Evolutionary conservation across 2,888 invertebrate genomes (phyloP), one percentile per base, ranked within the genome.

Genomic region (Agrotis segetum): DNA sequence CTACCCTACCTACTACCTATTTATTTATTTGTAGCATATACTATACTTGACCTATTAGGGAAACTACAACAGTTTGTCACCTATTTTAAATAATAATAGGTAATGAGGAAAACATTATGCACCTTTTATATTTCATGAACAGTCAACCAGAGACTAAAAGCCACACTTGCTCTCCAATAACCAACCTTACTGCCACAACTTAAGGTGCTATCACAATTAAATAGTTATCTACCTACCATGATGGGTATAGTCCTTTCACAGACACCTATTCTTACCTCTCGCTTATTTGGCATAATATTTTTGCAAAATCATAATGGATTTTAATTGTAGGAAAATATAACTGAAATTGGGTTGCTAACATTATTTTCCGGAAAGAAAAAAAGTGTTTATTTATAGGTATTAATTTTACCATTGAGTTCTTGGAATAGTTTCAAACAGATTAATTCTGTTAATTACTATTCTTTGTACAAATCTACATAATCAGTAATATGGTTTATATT

Each of bases 31-130:
- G 1, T 64, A 55, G 11, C 17, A 53, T 40, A 4, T 21, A 4
- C 1, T 40, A 49, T 24, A 7, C 61, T 44, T 44, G 2, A 34
- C n/a, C 34, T 17, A 55, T 14, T 34, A 14, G 2, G 44, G n/a
- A 64, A 58, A 71, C 44, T 64, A 16, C 21, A 46, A n/a, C 21
- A 56, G 19, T 16, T 16, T 29, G 16, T 44, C 19, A 56, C 9
- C 21, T 58, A 24, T n/a, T 46, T 24, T 58, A 46, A 63, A 16
- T 72, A 56, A n/a, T n/a, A 47, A 40, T 62, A 50, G 9, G 9
- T 6, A 2, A 44, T 16, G 16, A 56, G 55, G 44, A 64, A 71
- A 71, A 71, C 9, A 21, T 14, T 29, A 16, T 0, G 3, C 34
- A 49, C 14, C 6, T 47, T 44, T 7, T n/a, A 24, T 24, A 53